phyloP scores from a whole-genome alignment of 1,140 invertebrate genomes.

The Antheraea pernyi region DNA sequence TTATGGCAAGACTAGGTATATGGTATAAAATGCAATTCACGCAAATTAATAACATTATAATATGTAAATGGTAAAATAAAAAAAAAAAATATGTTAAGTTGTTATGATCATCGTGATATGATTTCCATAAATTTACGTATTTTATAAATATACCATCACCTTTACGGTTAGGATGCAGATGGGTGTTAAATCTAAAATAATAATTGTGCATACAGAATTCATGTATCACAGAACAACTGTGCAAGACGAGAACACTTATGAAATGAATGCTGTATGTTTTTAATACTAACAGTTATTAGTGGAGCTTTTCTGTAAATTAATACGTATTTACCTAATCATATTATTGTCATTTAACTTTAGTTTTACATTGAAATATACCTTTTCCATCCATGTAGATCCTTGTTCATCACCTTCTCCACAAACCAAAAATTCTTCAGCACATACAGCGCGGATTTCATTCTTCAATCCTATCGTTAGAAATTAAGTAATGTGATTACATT shows the following conservation, averaged over 20 bases:
- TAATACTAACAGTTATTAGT: conserved; percentile 17
- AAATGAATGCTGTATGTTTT: conserved; percentile 9
- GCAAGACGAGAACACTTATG: conserved; percentile 20
- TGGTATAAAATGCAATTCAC: not conserved
- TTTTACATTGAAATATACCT: conserved; percentile 81
- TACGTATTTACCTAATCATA: conserved; percentile 14
- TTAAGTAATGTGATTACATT: no score
- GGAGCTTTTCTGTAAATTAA: conserved; percentile 10
- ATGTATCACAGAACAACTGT: conserved; percentile 25
- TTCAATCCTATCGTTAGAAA: conserved; percentile 83
- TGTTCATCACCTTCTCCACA: conserved; percentile 96
- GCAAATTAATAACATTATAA: conserved; percentile 1
- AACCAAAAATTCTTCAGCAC: conserved; percentile 95
- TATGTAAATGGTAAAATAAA: conserved; percentile 4
- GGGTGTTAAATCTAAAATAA: not conserved
- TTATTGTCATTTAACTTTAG: conserved; percentile 7
- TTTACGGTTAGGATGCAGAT: conserved; percentile 10
- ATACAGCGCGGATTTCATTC: conserved; percentile 95
- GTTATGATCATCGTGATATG: conserved; percentile 35
- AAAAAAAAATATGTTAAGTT: conserved; percentile 27
- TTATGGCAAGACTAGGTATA: no score
- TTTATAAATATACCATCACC: conserved; percentile 12
- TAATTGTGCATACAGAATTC: conserved; percentile 26
- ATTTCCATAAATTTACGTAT: not conserved
- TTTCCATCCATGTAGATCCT: conserved; percentile 96